phyloP scores from a whole-genome alignment of 1,140 invertebrate genomes.

The Drosophila eugracilis region DNA sequence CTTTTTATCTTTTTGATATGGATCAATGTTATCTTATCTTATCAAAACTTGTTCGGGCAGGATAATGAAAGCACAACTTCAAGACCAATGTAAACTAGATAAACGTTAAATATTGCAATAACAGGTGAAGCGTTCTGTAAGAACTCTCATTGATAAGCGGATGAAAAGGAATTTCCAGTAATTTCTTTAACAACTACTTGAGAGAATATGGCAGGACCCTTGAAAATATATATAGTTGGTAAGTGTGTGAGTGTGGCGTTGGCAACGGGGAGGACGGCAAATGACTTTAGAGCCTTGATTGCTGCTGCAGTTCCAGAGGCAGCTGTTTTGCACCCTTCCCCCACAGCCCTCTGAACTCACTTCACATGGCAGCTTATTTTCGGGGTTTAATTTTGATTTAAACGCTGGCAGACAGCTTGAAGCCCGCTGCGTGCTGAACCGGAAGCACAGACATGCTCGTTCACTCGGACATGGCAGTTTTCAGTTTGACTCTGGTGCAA shows the following conservation, averaged over 20 bases:
- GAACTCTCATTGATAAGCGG: constrained; percentile 12
- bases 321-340: constrained; percentile 22
- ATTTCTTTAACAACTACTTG: constrained; percentile 19
- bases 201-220: constrained; percentile 17
- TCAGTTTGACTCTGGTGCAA: constrained; percentile 17
- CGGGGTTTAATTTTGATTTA: constrained; percentile 81
- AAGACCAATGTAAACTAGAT: too few relatives aligned
- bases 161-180: constrained; percentile 2
- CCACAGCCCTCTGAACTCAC: neutral
- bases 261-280: constrained; percentile 33
- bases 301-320: constrained; percentile 46
- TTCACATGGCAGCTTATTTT: constrained; percentile 65
- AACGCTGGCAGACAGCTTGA: constrained; percentile 72
- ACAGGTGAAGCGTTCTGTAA: constrained; percentile 6
- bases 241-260: constrained; percentile 33
- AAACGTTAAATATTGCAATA: neutral
- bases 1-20: neutral
- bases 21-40: neutral
- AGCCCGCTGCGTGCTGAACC: constrained; percentile 65
- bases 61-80: too few relatives aligned
- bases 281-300: constrained; percentile 72
- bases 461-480: constrained; percentile 51
- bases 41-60: too few relatives aligned
- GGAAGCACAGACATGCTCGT: constrained; percentile 60
- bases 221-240: constrained; percentile 1